Evolutionary conservation across 2,888 invertebrate species (phyloP), one percentile per base, ranked within the genome.

Genomic region (Microplitis deprimator): DNA sequence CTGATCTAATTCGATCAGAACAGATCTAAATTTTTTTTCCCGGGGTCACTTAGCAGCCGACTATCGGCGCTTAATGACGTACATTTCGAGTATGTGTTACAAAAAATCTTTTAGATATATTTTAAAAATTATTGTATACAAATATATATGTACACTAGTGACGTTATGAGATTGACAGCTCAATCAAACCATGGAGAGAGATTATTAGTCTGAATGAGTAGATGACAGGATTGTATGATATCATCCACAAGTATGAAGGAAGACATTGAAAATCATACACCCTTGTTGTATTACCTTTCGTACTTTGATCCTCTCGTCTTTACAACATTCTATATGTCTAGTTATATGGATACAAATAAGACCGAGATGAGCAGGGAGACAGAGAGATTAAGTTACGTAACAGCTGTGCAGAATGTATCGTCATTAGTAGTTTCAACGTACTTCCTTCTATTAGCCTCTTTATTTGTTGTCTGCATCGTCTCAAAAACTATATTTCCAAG

Each of bases 351-450:
- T 8, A 50, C 13, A 74, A 83, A 29, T 6, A 61, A 39, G 39
- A 38, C 65, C 6, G 61, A 67, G 79, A 82, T 82, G 59, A 20
- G 65, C 70, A 60, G 39, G 70, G 60, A 39, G 29, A 29, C 29
- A 29, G 29, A 67, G 38, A 59, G 68, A 79, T 68, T 20, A 76
- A 75, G 77, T 86, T 79, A 81, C 79, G 64, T 81, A 86, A 83
- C 86, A 85, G 84, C 86, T 87, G 87, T 79, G 81, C 82, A 78
- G 79, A 86, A 87, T 86, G 84, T 86, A 87, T 87, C 83, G 85
- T 82, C 81, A 83, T 86, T 87, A 13, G 84, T 85, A 86, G 29
- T 86, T 87, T 85, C 84, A 76, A 78, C 65, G 74, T 76, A 79
- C 75, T 79, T 80, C 79, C 81, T 73, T 79, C 79, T 81, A 79